Conservation (phyloP, 2,113 vertebrate genomes). For the Mus musculus region GRCm39 chr11:44387001-44387500, state of each 20-base stretch:
- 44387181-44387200: neutral
- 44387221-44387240: neutral
- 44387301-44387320: neutral
- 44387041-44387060: neutral
- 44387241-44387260: neutral
- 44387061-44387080: neutral
- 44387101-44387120: neutral
- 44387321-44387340: constrained; percentile 43
- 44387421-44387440: neutral
- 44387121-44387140: neutral
- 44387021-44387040: neutral
- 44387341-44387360: neutral
- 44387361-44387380: neutral
- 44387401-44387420: neutral
- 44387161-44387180: neutral
- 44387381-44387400: neutral
- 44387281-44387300: constrained; percentile 21
- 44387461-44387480: neutral
- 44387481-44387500: neutral
- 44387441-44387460: neutral
- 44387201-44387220: neutral
- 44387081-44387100: neutral
- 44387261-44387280: neutral
- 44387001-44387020: neutral
- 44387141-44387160: neutral